Evolutionary conservation across 1,140 invertebrate species (phyloP), one percentile per base, ranked within the genome.

Genomic region (Drosophila obscura): DNA sequence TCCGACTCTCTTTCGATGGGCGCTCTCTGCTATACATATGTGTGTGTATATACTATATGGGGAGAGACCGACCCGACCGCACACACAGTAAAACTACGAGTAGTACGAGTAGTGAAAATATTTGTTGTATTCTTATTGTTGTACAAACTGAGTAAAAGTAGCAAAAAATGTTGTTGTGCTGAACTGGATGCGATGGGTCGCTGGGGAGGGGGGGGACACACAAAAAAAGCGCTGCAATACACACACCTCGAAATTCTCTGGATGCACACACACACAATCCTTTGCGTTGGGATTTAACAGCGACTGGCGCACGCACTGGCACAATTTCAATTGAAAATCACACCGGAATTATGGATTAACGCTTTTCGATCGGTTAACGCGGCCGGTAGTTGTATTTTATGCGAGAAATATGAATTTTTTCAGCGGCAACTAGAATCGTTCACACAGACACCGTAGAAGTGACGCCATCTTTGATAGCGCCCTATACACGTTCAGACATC

Each of bases 401-500:
- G 79, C 75, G 85, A 87, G 45, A 87, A 87, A 79, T 71, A 65
- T 49, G 4, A 59, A 62, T 78, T 82, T 88, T 83, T 65, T 75
- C 74, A 84, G 80, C 82, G 78, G 82, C 83, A 82, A 76, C 66
- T 79, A 73, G 60, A 61, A 59, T 83, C 62, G 75, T 88, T 87
- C 72, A 80, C 72, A 85, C 73, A 68, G 79, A 78, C 72, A 83
- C 75, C 62, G 81, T 74, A 76, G 75, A 84, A 83, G 81, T 84
- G 80, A 84, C 80, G 80, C 80, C 80, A 84, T 88, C 73, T 88
- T 88, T 85, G 22, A 83, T 80, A 71, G 71, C 39, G 73, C 64
- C 60, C 63, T 48, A 43, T 45, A 31, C 56, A 77, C 64, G 74
- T 77, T 74, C 71, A 74, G 71, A 45, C 59, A 11, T 8, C 7